Base-by-base conservation (phyloP, 1,140 invertebrate genomes). In the Magallana angulata region DNA sequence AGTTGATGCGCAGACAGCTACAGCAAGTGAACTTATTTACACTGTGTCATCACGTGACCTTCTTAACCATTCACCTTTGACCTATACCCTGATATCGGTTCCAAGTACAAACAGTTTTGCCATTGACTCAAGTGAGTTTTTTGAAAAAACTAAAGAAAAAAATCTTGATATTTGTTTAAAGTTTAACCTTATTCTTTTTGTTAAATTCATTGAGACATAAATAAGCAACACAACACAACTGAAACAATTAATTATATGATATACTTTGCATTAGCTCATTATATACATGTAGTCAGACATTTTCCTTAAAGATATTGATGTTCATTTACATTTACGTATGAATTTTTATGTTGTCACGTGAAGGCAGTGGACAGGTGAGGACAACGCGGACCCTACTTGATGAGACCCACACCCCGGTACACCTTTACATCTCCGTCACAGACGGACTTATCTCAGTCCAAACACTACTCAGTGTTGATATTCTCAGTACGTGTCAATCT, bases 361-460 rank as follows among this genome's bases (percentile, higher is more conserved):
- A 7, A 88, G 87, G 87, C 30, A 82, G 68, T 56, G 87, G 87
- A 48, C 81, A 82, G 64, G 56, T 88, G 59, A 48, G 30, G 24
- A 86, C 85, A 1, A 58, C 16, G 0, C 60, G 85, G 7, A 60
- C 85, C 9, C 57, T 89, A 36, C 82, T 36, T 14, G n/a, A 57
- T 48, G 84, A 89, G 56, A 84, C 81, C 3, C 58, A 64, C n/a
- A 76, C 84, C 36, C 62, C 80, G 16, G 24, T 76, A n/a, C 82
- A 84, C 8, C 84, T 89, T 11, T 89, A 82, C 71, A 68, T 89
- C 30, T 83, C 80, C 11, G 88, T 89, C 3, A 81, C 80, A 30
- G 88, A 89, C n/a, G 88, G 88, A 36, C 85, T 48, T 7, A 86
- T 89, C 9, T 56, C 56, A 11, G 82, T 71, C 8, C 14, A 24